phyloP scores from a whole-genome alignment of 2,797 vertebrate genomes.

The Fundulus diaphanus region DNA sequence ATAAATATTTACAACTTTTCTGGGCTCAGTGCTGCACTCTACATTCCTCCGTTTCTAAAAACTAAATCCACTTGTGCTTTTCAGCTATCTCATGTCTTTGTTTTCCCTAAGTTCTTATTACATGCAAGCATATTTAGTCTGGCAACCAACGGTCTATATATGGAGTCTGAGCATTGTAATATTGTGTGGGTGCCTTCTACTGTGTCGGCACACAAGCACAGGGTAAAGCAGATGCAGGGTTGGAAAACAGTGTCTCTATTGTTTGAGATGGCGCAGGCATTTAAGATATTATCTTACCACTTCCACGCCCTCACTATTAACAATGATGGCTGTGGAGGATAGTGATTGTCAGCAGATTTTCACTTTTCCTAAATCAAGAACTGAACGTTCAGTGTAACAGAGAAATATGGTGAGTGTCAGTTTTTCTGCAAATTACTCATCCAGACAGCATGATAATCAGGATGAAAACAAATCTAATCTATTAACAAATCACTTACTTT shows the following conservation, averaged over 20 bases:
- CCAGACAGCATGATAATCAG: conserved; percentile 37
- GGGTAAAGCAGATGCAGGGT: conserved; percentile 56
- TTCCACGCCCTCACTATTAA: conserved; percentile 66
- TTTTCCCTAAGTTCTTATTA: conserved; percentile 46
- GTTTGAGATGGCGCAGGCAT: conserved; percentile 71
- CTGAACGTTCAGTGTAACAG: conserved; percentile 56
- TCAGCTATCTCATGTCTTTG: conserved; percentile 45
- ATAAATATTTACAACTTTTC: conserved; percentile 34
- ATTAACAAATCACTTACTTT: conserved; percentile 25
- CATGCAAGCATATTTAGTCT: conserved; percentile 59
- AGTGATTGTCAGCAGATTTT: conserved; percentile 55
- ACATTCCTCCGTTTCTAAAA: conserved; percentile 9
- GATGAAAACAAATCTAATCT: conserved; percentile 30
- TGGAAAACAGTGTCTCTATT: conserved; percentile 75
- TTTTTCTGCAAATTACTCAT: conserved; percentile 38
- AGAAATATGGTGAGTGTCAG: conserved; percentile 47
- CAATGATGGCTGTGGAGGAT: conserved; percentile 64
- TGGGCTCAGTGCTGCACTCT: conserved; percentile 14
- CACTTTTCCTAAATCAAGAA: conserved; percentile 49
- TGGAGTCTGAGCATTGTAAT: conserved; percentile 53
- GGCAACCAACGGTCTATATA: conserved; percentile 49
- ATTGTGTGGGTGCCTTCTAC: conserved; percentile 52
- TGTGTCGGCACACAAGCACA: conserved; percentile 40
- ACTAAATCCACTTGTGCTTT: conserved; percentile 29
- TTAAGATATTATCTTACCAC: conserved; percentile 72